These are phyloP conservation scores for Argyresthia albistria DNA, from an alignment of 2,888 invertebrate genomes.

Conservation along the genomic window DNA sequence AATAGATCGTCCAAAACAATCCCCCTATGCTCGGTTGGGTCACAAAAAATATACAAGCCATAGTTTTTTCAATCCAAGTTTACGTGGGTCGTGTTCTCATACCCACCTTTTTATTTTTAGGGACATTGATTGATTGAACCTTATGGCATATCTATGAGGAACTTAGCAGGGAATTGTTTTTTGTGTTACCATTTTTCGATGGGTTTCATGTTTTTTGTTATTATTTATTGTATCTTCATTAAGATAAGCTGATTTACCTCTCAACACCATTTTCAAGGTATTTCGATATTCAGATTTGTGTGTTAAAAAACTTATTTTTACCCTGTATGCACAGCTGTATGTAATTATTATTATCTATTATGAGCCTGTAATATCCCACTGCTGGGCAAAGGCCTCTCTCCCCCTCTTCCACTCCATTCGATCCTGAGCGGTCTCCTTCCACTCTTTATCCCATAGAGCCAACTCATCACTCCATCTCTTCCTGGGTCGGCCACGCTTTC, in stretches of 20 bases:
- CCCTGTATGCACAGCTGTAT: no score
- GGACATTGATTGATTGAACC: slow-evolving; percentile 70
- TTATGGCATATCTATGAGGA: slow-evolving; percentile 61
- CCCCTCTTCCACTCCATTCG: no score
- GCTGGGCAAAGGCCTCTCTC: no score
- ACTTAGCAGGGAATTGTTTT: slow-evolving; percentile 56
- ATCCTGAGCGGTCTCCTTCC: no score
- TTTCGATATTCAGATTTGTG: no score
- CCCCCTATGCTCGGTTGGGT: slow-evolving; percentile 30
- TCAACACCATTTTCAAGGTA: slow-evolving; percentile 18
- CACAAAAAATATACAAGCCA: slow-evolving; percentile 50
- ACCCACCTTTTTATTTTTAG: slow-evolving; percentile 58
- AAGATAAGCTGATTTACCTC: slow-evolving; percentile 32
- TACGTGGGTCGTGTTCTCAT: slow-evolving; percentile 59
- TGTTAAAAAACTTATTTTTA: no score
- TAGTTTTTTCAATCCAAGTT: slow-evolving; percentile 47
- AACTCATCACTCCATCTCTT: no score
- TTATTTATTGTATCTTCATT: slow-evolving; percentile 63
- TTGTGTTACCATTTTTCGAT: slow-evolving; percentile 35
- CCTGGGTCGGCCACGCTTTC: no score
- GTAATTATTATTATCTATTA: no score
- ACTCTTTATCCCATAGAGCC: no score
- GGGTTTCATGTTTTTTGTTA: slow-evolving; percentile 22
- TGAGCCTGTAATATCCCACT: no score
- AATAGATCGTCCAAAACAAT: slow-evolving; percentile 49